Evolutionary conservation across 1,140 invertebrate species (phyloP).

Genomic region (Bombus superbus): DNA sequence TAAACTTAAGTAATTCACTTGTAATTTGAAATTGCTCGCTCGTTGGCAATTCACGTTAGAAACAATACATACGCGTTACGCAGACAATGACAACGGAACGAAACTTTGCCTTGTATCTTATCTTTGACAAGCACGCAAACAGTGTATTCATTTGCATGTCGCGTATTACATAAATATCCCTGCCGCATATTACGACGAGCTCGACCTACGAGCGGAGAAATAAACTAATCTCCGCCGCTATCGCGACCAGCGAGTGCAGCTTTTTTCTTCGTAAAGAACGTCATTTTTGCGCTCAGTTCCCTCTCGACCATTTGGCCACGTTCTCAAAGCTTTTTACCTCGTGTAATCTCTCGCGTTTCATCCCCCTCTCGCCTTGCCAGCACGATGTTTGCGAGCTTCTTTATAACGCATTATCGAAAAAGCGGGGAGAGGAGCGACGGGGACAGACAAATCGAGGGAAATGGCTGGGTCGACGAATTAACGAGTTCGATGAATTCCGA

Average conservation of each 20-base stretch:
- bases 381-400: not conserved
- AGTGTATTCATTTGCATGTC: slow-evolving; percentile 40
- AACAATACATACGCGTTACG: too few species aligned
- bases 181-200: not conserved
- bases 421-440: not conserved
- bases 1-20: not conserved
- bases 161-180: slow-evolving; percentile 34
- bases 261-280: not conserved
- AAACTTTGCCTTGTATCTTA: slow-evolving; percentile 5
- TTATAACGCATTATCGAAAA: not conserved
- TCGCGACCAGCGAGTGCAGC: slow-evolving; percentile 4
- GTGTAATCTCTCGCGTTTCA: slow-evolving; percentile 50
- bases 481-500: not conserved
- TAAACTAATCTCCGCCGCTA: slow-evolving; percentile 16
- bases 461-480: not conserved
- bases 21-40: not conserved
- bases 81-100: not conserved
- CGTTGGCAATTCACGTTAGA: not conserved
- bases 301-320: slow-evolving; percentile 17
- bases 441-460: not conserved
- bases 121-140: slow-evolving; percentile 30
- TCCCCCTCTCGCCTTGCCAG: not conserved
- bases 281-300: not conserved
- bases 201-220: not conserved
- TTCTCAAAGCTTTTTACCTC: slow-evolving; percentile 40